These are phyloP conservation scores for Luehdorfia chinensis DNA, from an alignment of 1,140 invertebrate genomes.

Conservation along the genomic window DNA sequence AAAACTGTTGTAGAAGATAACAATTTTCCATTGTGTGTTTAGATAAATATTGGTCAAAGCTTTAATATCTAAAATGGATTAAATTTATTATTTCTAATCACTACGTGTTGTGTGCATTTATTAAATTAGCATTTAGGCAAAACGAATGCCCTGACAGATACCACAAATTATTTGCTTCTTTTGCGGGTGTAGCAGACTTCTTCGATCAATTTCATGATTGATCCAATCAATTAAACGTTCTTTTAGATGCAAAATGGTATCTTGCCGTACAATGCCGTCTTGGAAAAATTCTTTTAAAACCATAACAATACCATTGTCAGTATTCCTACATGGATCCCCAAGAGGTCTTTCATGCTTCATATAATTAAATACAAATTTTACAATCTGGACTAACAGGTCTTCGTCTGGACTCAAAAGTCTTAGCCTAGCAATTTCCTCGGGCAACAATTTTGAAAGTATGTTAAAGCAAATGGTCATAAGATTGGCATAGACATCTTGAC, in stretches of 20 bases:
- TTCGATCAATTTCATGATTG: constrained; percentile 37
- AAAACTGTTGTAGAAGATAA: no score
- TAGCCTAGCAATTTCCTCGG: constrained; percentile 48
- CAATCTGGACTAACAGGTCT: constrained; percentile 57
- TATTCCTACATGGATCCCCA: constrained; percentile 37
- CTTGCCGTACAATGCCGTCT: constrained; percentile 49
- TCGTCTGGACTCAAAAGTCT: constrained; percentile 56
- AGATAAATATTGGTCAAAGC: no score
- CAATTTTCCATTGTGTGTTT: no score
- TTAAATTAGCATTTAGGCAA: no score
- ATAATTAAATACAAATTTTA: constrained; percentile 64
- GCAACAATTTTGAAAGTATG: constrained; percentile 47
- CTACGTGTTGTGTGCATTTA: no score
- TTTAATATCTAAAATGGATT: no score
- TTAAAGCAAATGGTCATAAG: constrained; percentile 61
- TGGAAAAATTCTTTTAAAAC: constrained; percentile 67
- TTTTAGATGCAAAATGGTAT: constrained; percentile 54
- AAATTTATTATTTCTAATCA: no score
- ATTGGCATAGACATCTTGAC: constrained; percentile 52
- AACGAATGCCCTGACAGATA: constrained; percentile 48
- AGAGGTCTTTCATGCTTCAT: constrained; percentile 57
- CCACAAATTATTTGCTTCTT: constrained; percentile 48
- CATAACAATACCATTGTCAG: constrained; percentile 53
- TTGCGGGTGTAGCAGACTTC: constrained; percentile 32
- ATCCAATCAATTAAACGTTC: constrained; percentile 42